phyloP scores from a whole-genome alignment of 2,888 invertebrate genomes.

The Eremobia ochroleuca region DNA sequence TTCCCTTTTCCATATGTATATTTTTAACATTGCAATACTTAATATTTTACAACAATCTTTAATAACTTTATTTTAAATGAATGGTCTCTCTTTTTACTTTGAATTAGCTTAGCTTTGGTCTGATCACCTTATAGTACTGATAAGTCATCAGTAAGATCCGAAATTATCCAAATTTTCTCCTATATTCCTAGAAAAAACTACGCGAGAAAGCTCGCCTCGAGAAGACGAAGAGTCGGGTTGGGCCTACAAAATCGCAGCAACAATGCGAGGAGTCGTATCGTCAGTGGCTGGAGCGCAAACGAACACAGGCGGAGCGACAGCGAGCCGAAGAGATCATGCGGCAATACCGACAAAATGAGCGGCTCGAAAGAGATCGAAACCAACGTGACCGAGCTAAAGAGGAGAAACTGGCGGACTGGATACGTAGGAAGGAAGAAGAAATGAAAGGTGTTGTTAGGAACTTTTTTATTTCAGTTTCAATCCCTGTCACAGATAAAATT shows the following conservation, averaged over 20 bases:
- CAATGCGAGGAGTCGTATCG: constrained; percentile 88
- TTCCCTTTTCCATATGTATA: too few species aligned
- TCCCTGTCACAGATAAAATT: not conserved
- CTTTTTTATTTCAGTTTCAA: not conserved
- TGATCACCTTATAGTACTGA: too few species aligned
- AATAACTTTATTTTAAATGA: not conserved
- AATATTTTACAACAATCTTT: not conserved
- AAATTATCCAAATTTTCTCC: not conserved
- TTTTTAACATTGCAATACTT: not conserved
- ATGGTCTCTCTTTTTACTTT: not conserved
- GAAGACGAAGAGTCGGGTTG: constrained; percentile 75
- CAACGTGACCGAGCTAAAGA: constrained; percentile 84
- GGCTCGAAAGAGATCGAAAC: constrained; percentile 80
- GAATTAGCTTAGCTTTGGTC: not conserved
- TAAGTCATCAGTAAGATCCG: not conserved
- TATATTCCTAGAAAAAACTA: constrained; percentile 68
- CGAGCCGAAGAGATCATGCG: constrained; percentile 86
- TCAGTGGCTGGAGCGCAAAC: constrained; percentile 90
- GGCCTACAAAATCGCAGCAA: constrained; percentile 79
- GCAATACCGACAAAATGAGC: constrained; percentile 79
- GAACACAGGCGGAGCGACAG: constrained; percentile 80
- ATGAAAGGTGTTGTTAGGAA: constrained; percentile 86
- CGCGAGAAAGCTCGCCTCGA: constrained; percentile 80
- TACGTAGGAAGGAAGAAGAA: constrained; percentile 90
- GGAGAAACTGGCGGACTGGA: constrained; percentile 90